A percentile compares a stretch with the other conserved stretches of the same genome.
phyloP scores from a whole-genome alignment of 2,113 vertebrate genomes.

The Leucoraja erinaceus region DNA sequence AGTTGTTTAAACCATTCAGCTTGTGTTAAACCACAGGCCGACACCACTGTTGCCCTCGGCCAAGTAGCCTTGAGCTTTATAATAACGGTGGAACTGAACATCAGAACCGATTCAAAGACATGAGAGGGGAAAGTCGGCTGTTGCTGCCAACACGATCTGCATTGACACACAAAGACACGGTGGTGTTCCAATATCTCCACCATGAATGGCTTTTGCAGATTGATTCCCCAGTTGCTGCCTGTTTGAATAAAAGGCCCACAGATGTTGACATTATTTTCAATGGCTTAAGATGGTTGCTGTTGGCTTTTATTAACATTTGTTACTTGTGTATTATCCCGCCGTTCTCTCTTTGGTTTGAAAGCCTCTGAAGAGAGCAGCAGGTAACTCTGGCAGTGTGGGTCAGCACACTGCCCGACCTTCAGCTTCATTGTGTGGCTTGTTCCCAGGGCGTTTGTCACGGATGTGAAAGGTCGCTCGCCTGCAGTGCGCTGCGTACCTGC shows the following conservation, averaged over 20 bases:
- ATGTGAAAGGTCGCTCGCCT: conserved; percentile 74
- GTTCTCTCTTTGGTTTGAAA: conserved; percentile 47
- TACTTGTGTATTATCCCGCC: conserved; percentile 78
- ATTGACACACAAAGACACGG: conserved; percentile 66
- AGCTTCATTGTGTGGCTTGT: conserved; percentile 57
- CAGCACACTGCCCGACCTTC: conserved; percentile 52
- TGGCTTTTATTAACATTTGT: conserved; percentile 80
- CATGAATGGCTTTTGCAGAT: conserved; percentile 63
- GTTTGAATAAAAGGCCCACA: conserved; percentile 72
- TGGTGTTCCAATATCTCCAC: conserved; percentile 71
- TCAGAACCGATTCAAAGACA: conserved; percentile 64
- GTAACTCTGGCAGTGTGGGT: conserved; percentile 70
- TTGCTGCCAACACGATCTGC: conserved; percentile 57
- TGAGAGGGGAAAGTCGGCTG: conserved; percentile 61
- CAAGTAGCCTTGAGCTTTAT: conserved; percentile 47
- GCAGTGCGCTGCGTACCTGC: conserved; percentile 64
- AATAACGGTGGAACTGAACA: conserved; percentile 62
- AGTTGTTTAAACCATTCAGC: background rate
- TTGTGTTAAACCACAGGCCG: conserved; percentile 47
- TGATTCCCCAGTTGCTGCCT: conserved; percentile 59
- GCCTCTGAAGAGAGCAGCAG: conserved; percentile 85
- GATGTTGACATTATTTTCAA: conserved; percentile 85
- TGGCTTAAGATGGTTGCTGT: conserved; percentile 85
- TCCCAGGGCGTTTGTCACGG: conserved; percentile 46
- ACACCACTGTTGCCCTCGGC: conserved; percentile 49